Conservation (phyloP, 30 jellyfish, hydroid and myxozoan genomes). For the Turritopsis dohrnii region DNA sequence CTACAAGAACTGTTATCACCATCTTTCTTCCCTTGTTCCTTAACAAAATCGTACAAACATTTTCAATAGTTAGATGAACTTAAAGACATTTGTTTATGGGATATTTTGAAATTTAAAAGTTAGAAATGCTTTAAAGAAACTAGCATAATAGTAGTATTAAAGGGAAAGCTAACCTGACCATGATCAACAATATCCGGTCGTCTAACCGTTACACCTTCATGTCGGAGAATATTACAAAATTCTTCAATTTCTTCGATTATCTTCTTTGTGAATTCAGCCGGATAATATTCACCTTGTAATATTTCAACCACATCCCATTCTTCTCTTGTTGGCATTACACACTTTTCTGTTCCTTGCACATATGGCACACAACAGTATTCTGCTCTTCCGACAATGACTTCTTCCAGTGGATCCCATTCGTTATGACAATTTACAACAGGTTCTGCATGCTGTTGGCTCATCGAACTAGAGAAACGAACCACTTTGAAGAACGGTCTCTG, state of each 20-base stretch:
- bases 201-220: conserved; percentile 73
- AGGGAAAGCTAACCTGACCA: conserved; percentile 5
- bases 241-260: conserved; percentile 70
- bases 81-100: too few relatives aligned
- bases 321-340: not conserved
- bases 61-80: too few relatives aligned
- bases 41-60: too few relatives aligned
- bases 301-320: conserved; percentile 46
- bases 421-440: conserved; percentile 39
- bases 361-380: conserved; percentile 64
- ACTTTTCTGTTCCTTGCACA: not conserved
- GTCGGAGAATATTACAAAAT: conserved; percentile 58
- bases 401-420: conserved; percentile 94
- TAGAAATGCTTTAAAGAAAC: too few relatives aligned
- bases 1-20: too few relatives aligned
- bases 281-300: conserved; percentile 49
- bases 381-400: conserved; percentile 79
- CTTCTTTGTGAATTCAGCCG: conserved; percentile 43
- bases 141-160: not conserved
- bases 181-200: conserved; percentile 64
- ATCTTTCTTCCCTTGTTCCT: too few relatives aligned
- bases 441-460: not conserved
- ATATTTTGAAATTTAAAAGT: too few relatives aligned
- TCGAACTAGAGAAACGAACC: not conserved
- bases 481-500: not conserved